Percentiles rank a stretch among this genome's conserved stretches.
These are phyloP conservation scores for Rambutsinella grinnellia DNA, from an alignment of 2,888 invertebrate genomes.

Conservation along the genomic window DNA sequence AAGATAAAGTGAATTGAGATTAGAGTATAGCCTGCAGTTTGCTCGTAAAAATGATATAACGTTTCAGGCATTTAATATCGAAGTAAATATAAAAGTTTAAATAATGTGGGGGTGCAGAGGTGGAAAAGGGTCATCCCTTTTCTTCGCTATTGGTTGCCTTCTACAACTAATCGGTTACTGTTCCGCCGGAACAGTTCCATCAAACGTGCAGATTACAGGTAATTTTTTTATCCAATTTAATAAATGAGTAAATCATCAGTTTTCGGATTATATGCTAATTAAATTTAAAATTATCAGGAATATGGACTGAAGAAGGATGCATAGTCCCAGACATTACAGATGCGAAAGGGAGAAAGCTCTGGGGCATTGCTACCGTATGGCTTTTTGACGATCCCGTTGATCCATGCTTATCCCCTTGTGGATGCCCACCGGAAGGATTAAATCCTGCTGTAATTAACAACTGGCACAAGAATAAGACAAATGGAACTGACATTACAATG, in stretches of 20 bases:
- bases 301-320: conserved; percentile 42
- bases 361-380: conserved; percentile 38
- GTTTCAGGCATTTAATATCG: no score
- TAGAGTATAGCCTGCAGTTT: no score
- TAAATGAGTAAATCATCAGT: background rate
- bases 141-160: background rate
- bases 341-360: conserved; percentile 19
- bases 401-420: conserved; percentile 32
- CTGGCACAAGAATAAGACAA: no score
- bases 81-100: no score
- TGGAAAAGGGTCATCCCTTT: background rate
- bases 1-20: no score
- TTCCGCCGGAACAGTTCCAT: conserved; percentile 17
- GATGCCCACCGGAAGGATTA: conserved; percentile 29
- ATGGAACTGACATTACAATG: background rate
- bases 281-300: conserved; percentile 13
- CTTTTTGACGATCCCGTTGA: conserved; percentile 22
- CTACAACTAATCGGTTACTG: background rate
- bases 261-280: background rate
- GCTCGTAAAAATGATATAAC: no score
- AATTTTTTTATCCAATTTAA: background rate
- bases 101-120: background rate
- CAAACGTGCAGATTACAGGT: conserved; percentile 11
- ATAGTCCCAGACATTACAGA: conserved; percentile 17
- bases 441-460: conserved; percentile 14